These are phyloP conservation scores for Mugil cephalus DNA, from an alignment of 2,113 vertebrate genomes.

Conservation along the genomic window DNA sequence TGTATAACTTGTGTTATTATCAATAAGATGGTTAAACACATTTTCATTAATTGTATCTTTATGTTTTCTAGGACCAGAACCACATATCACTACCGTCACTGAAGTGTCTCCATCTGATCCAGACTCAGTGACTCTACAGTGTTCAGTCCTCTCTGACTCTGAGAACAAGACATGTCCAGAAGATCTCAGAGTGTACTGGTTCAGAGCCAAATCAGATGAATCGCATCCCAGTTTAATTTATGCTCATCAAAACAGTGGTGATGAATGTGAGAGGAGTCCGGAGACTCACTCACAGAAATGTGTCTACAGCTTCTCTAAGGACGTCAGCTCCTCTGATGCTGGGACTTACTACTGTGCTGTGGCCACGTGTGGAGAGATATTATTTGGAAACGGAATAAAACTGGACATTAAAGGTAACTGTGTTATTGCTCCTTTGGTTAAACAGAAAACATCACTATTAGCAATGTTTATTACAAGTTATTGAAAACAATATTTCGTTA, in stretches of 20 bases:
- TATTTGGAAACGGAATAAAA: constrained; percentile 48
- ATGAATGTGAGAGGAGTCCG: neutral
- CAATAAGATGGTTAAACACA: too few relatives aligned
- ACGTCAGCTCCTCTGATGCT: constrained; percentile 39
- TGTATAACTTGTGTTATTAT: neutral
- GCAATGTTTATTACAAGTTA: too few relatives aligned
- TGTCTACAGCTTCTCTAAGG: constrained; percentile 11
- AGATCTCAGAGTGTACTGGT: constrained; percentile 50
- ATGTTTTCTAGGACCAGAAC: constrained; percentile 11
- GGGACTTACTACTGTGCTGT: constrained; percentile 60
- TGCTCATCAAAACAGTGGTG: neutral
- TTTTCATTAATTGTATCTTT: neutral
- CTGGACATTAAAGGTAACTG: constrained; percentile 34
- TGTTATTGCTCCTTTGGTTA: neutral
- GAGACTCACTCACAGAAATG: constrained; percentile 18
- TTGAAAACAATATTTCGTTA: too few relatives aligned
- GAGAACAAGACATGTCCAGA: constrained; percentile 22
- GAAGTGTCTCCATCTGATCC: neutral
- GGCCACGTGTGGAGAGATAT: constrained; percentile 46
- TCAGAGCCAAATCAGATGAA: constrained; percentile 18
- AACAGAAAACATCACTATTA: too few relatives aligned
- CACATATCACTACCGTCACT: neutral
- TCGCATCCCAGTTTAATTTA: constrained; percentile 15
- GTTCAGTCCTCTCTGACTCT: constrained; percentile 43
- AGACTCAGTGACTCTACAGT: constrained; percentile 43